Evolutionary conservation across 2,797 vertebrate genomes (phyloP).

Genomic region (Okamejei kenojei): DNA sequence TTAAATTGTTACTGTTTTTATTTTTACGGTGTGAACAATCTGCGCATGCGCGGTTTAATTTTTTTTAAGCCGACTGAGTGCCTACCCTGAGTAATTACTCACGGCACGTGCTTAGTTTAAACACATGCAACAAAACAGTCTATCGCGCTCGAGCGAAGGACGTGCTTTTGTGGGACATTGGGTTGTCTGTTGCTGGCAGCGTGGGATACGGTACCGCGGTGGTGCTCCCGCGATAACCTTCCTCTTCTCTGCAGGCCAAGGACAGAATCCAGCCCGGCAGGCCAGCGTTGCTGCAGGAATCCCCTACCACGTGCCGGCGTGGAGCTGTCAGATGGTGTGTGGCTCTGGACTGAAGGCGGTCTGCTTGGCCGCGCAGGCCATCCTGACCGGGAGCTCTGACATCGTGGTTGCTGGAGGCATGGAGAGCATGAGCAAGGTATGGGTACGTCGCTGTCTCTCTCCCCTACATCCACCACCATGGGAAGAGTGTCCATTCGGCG

Average conservation of each 20-base stretch:
- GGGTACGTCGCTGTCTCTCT: conserved; percentile 17
- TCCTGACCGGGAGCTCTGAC: conserved; percentile 67
- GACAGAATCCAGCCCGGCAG: conserved; percentile 84
- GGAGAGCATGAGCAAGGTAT: conserved; percentile 95
- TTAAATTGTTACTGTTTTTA: no score
- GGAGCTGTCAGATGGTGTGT: conserved; percentile 97
- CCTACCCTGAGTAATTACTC: no score
- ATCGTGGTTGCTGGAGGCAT: conserved; percentile 92
- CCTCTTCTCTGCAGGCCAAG: conserved; percentile 63
- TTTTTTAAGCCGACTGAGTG: no score
- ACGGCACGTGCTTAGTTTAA: no score
- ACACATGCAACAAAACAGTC: neutral
- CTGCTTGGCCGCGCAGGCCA: conserved; percentile 81
- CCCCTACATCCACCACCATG: no score
- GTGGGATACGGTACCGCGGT: no score
- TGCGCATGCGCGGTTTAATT: no score
- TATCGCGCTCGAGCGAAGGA: neutral
- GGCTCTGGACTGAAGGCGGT: conserved; percentile 90
- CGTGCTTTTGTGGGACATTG: neutral
- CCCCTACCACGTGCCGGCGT: conserved; percentile 79
- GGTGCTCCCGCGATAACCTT: neutral
- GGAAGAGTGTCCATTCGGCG: no score
- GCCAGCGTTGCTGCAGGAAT: conserved; percentile 80
- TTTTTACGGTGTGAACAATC: no score
- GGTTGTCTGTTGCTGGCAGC: no score